These are phyloP conservation scores for Cossypha niveicapilla DNA, from an alignment of 2,797 vertebrate species.

Conservation along the genomic window DNA sequence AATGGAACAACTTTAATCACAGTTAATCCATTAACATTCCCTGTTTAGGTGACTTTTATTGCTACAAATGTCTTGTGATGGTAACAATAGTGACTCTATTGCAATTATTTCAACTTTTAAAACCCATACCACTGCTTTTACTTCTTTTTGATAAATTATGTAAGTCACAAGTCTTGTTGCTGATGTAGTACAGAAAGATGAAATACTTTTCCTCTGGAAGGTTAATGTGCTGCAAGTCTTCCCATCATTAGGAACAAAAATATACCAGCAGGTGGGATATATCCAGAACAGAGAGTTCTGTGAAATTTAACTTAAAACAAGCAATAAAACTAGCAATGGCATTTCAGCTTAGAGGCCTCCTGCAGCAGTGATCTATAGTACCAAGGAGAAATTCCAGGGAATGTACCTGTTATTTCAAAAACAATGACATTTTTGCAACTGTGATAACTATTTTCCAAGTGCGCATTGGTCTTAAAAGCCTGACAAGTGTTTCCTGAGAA, in stretches of 20 bases:
- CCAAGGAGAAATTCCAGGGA: not conserved
- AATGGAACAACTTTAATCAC: not conserved
- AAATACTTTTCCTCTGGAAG: conserved; percentile 42
- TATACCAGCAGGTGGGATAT: conserved; percentile 59
- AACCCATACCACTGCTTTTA: not conserved
- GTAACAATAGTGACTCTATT: not conserved
- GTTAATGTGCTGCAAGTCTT: conserved; percentile 51
- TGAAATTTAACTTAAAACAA: conserved; percentile 34
- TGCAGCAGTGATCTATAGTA: conserved; percentile 31
- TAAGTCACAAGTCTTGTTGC: not conserved
- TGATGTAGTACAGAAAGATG: conserved; percentile 9
- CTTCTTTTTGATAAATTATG: not conserved
- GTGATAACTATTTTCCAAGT: not conserved
- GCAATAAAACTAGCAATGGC: conserved; percentile 38
- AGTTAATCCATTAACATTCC: not conserved
- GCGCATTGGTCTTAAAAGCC: not conserved
- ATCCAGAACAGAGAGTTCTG: conserved; percentile 35
- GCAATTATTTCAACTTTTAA: not conserved
- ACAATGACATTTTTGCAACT: not conserved
- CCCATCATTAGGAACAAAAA: conserved; percentile 60
- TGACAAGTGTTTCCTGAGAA: not conserved
- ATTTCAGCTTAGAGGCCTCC: conserved; percentile 38
- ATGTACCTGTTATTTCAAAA: not conserved
- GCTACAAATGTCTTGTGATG: not conserved
- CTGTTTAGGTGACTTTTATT: not conserved